Percentiles rank a stretch among this genome's conserved stretches.
These are phyloP conservation scores for Taenioides sp. DNA, from an alignment of 2,797 vertebrate genomes.

Conservation along the genomic window DNA sequence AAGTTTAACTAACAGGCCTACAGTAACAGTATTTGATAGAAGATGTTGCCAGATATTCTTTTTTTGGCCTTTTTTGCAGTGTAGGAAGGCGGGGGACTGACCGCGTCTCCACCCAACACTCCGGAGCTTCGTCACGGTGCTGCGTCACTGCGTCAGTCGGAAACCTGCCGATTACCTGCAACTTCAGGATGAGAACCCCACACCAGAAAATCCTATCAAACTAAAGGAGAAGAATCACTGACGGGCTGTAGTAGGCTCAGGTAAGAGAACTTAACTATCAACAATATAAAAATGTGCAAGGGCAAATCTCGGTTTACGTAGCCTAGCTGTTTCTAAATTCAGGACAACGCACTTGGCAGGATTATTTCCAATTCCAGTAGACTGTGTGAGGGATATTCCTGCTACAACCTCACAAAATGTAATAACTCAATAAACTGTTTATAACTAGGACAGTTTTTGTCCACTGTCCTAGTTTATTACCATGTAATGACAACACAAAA, in stretches of 20 bases:
- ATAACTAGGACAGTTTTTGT: neutral
- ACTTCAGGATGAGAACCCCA: constrained; percentile 37
- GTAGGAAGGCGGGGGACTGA: neutral
- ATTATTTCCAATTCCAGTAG: constrained; percentile 44
- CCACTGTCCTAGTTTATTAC: neutral
- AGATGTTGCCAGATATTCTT: neutral
- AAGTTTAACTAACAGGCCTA: neutral
- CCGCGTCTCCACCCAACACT: constrained; percentile 59
- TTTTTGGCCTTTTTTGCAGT: neutral
- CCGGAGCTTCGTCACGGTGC: constrained; percentile 57
- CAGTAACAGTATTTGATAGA: neutral
- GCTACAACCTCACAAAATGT: constrained; percentile 2
- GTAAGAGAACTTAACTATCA: constrained; percentile 39
- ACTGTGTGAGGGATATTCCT: constrained; percentile 34
- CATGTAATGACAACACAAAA: neutral
- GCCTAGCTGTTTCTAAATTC: constrained; percentile 37
- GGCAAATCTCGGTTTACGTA: constrained; percentile 1
- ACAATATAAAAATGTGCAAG: neutral
- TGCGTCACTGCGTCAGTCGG: constrained; percentile 63
- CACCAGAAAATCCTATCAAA: constrained; percentile 19
- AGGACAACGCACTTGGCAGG: constrained; percentile 41
- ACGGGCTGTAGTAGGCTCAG: constrained; percentile 39
- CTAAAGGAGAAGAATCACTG: constrained; percentile 22
- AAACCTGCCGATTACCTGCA: constrained; percentile 41
- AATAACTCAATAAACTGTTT: neutral